Conservation (phyloP, 2,113 vertebrate species). For the Gymnogyps californianus region DNA sequence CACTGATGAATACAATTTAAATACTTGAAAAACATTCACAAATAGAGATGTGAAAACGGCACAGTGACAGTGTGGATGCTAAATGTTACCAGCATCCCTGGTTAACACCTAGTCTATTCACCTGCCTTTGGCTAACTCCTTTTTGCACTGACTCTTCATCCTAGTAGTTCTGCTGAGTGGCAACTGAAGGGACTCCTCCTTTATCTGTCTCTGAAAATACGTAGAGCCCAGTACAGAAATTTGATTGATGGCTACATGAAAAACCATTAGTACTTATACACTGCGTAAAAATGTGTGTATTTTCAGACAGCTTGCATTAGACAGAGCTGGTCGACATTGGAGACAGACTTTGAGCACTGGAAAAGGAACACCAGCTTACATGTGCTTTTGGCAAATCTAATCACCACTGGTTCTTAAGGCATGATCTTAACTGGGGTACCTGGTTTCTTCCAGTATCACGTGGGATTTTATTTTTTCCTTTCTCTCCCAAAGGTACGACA, state of each 20-base stretch:
- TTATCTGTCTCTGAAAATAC: neutral
- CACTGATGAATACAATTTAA: neutral
- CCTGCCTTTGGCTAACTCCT: neutral
- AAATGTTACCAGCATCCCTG: neutral
- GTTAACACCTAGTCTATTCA: neutral
- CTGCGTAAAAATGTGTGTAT: neutral
- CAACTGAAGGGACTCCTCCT: neutral
- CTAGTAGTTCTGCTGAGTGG: neutral
- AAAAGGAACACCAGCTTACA: neutral
- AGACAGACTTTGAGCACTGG: neutral
- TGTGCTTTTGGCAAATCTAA: neutral
- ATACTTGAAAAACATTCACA: neutral
- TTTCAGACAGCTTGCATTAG: neutral
- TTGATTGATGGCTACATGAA: neutral
- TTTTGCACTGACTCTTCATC: neutral
- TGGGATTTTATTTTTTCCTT: neutral
- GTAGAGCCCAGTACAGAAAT: neutral
- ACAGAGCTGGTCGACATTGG: neutral
- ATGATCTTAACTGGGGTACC: neutral
- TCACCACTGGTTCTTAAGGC: neutral
- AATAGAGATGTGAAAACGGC: neutral
- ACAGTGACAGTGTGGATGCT: neutral
- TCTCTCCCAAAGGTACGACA: neutral
- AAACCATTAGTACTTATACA: neutral
- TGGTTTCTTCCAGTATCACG: neutral